phyloP scores from a whole-genome alignment of 2,797 vertebrate species.

The Acestrorhynchus altus region DNA sequence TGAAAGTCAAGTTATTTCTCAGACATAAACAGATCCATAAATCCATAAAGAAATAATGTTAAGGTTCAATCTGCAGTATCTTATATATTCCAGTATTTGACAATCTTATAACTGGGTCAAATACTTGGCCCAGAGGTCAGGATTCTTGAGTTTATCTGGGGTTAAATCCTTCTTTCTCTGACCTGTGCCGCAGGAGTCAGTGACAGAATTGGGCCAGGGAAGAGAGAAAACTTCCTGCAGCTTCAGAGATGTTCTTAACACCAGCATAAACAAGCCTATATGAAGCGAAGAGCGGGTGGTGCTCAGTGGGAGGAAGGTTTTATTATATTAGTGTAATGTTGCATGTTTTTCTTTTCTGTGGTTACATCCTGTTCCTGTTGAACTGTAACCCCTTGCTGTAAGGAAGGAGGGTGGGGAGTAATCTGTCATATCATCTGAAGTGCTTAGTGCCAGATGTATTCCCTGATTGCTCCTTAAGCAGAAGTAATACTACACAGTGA shows the following conservation, averaged over 20 bases:
- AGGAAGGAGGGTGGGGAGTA: not conserved
- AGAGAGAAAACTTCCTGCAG: conserved; percentile 1
- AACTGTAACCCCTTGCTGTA: not conserved
- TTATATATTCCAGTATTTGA: too few species aligned
- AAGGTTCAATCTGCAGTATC: too few species aligned
- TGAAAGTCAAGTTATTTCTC: not conserved
- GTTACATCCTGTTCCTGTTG: not conserved
- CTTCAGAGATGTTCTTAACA: not conserved
- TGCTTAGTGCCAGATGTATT: not conserved
- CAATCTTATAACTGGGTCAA: not conserved
- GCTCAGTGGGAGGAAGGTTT: not conserved
- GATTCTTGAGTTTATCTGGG: conserved; percentile 3
- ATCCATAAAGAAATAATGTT: too few species aligned
- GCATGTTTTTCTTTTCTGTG: not conserved
- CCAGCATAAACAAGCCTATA: not conserved
- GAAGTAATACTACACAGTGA: not conserved
- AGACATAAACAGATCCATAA: too few species aligned
- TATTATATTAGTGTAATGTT: not conserved
- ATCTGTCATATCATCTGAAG: not conserved
- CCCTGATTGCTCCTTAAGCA: not conserved
- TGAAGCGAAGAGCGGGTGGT: not conserved
- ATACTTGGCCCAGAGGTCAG: not conserved
- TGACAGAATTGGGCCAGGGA: conserved; percentile 28
- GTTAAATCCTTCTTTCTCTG: conserved; percentile 36
- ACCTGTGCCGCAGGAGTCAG: conserved; percentile 20